Base-by-base conservation (phyloP, 2,797 vertebrate species). In the Sebastes cheni region DNA sequence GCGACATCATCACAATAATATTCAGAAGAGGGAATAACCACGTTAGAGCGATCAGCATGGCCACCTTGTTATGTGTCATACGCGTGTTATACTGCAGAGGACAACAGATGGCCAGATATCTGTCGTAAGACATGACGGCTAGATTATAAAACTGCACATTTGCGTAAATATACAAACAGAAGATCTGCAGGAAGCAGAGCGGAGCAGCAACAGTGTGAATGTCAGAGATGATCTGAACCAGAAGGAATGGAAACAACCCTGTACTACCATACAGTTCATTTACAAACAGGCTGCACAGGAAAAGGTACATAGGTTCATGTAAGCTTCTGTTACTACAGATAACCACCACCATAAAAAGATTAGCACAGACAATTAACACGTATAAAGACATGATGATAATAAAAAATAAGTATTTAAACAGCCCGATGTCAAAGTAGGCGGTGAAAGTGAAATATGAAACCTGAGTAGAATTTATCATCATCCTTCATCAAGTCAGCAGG, bases 41-140 rank as follows among this genome's bases (percentile, higher is more conserved):
- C 0, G 4, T 32, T 2, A 84, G 1, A 39, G 42, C 67, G 5
- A 71, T 30, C 0, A 89, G 78, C 2, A 42, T 1, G 1, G n/a
- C 4, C 1, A 69, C 22, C 8, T 36, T 83, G 0, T 18, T n/a
- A 8, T 14, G 2, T 0, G 68, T 68, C 88, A 87, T 85, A 0
- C 1, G 5, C 1, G 39, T 39, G 42, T 65, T 32, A 55, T 88
- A 86, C 14, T 86, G 81, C 5, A 88, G 77, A 52, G 87, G 87
- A 12, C 2, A 46, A n/a, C 84, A 88, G 29, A 88, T 88, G 1
- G 86, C 79, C 1, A 75, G 60, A 23, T 86, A 86, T 13, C 86
- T 29, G 82, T 86, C 87, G 10, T 83, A 89, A 3, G 87, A 79
- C 85, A 89, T 87, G 25, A 75, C 1, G 1, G 80, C 55, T 6